phyloP scores from a whole-genome alignment of 2,888 invertebrate genomes.

The Hybos culiciformis region DNA sequence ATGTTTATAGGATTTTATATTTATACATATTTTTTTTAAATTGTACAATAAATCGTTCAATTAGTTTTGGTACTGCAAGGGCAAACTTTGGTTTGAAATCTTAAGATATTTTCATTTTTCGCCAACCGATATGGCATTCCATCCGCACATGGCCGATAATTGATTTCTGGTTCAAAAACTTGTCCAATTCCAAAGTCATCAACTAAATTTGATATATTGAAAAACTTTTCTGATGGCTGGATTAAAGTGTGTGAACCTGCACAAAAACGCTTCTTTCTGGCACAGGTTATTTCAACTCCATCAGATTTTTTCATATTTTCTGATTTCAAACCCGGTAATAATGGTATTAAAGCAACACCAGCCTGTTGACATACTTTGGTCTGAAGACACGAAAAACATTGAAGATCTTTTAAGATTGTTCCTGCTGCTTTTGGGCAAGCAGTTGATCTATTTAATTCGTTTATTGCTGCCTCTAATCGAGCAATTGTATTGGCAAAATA shows the following conservation, averaged over 20 bases:
- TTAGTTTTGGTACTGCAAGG: too few relatives aligned
- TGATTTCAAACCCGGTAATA: conserved; percentile 7
- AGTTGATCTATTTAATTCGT: conserved; percentile 16
- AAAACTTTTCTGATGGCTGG: conserved; percentile 19
- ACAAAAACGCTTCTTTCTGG: too few relatives aligned
- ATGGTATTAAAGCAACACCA: conserved; percentile 3
- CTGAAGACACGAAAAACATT: conserved; percentile 26
- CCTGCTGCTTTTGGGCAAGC: conserved; percentile 27
- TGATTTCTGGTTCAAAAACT: conserved; percentile 1
- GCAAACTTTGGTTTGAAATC: too few relatives aligned
- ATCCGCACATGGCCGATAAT: conserved; percentile 10
- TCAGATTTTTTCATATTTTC: too few relatives aligned
- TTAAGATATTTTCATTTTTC: background rate
- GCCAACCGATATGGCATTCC: conserved; percentile 14
- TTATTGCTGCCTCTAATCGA: conserved; percentile 18
- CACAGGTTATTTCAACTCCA: too few relatives aligned
- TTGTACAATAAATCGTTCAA: too few relatives aligned
- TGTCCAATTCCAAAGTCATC: conserved; percentile 18
- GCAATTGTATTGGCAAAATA: conserved; percentile 22
- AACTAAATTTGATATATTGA: conserved; percentile 19
- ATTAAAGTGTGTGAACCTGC: conserved; percentile 15
- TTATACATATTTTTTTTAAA: too few relatives aligned
- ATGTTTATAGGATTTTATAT: too few relatives aligned
- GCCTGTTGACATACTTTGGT: conserved; percentile 18
- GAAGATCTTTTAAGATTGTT: conserved; percentile 20